phyloP scores from a whole-genome alignment of 2,113 vertebrate genomes.

The Urocynchramus pylzowi region DNA sequence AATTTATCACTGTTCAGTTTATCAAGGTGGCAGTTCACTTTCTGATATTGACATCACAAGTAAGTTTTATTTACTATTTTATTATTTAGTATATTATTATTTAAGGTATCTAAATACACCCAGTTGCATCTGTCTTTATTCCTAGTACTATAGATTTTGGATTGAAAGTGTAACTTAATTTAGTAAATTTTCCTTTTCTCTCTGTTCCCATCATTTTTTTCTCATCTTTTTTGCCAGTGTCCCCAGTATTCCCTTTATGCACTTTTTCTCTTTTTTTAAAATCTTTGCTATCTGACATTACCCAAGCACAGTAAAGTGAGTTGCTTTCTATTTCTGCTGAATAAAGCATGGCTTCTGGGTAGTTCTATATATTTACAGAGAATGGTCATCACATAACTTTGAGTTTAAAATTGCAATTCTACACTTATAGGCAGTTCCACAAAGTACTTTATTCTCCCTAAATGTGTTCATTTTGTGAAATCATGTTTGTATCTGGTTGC shows the following conservation, averaged over 20 bases:
- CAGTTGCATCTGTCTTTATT: background rate
- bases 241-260: background rate
- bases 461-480: background rate
- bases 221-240: background rate
- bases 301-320: background rate
- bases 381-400: background rate
- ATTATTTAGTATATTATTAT: background rate
- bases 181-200: background rate
- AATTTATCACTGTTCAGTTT: background rate
- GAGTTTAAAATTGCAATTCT: background rate
- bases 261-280: background rate
- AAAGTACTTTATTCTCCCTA: background rate
- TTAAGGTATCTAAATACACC: background rate
- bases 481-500: background rate
- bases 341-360: background rate
- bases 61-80: background rate
- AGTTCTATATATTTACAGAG: background rate
- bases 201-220: background rate
- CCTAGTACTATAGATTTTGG: background rate
- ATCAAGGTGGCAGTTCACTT: background rate
- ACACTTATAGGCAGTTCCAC: background rate
- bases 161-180: background rate
- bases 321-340: background rate
- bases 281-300: background rate
- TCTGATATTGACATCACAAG: background rate